Evolutionary conservation across 1,140 invertebrate species (phyloP).

Genomic region (Solenopsis fugax): DNA sequence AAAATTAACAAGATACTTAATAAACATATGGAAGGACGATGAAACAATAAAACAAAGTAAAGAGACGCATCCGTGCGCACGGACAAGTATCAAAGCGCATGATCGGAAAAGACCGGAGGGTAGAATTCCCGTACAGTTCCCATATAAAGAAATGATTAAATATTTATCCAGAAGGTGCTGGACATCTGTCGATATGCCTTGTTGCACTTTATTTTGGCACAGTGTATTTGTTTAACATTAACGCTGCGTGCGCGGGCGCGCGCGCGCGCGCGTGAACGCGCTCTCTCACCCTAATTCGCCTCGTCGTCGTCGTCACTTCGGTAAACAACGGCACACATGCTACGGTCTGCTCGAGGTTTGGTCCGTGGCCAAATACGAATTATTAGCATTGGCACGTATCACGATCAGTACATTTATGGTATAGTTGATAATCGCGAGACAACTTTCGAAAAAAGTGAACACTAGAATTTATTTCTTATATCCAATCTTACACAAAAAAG

Average conservation of each 20-base stretch:
- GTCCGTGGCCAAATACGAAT: constrained; percentile 75
- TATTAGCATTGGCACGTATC: constrained; percentile 67
- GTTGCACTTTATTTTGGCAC: constrained; percentile 81
- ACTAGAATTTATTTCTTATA: neutral
- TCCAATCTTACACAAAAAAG: neutral
- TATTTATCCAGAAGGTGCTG: constrained; percentile 79
- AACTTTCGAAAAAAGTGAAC: constrained; percentile 21
- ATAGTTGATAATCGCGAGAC: constrained; percentile 29
- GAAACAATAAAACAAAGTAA: constrained; percentile 19
- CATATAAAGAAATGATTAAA: constrained; percentile 77
- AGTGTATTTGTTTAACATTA: constrained; percentile 82
- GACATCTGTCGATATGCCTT: constrained; percentile 80
- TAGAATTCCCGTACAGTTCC: constrained; percentile 52
- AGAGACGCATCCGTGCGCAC: neutral
- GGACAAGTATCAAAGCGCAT: constrained; percentile 1
- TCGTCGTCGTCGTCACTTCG: constrained; percentile 68
- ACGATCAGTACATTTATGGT: neutral
- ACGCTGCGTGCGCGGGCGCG: constrained; percentile 67
- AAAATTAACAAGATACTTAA: constrained; percentile 2
- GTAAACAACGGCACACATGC: constrained; percentile 76
- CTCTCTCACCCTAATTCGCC: constrained; percentile 71
- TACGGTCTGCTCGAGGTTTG: constrained; percentile 74
- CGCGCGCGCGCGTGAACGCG: neutral
- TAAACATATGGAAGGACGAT: neutral
- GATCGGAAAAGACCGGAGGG: constrained; percentile 22